Evolutionary conservation across 2,888 invertebrate genomes (phyloP), one percentile per base, ranked within the genome.

Genomic region (Ormia ochracea): DNA sequence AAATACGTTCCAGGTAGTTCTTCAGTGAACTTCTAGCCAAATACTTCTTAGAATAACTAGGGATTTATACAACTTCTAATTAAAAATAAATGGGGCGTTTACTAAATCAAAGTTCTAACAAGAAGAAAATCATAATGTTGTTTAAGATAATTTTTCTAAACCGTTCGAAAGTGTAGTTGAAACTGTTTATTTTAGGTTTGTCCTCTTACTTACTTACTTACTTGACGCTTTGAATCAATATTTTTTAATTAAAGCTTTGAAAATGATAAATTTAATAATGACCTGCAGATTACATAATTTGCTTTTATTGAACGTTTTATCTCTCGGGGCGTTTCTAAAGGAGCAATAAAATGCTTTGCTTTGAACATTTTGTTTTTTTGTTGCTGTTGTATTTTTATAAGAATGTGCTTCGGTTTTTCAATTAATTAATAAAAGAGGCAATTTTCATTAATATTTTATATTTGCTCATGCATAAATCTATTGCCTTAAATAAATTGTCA

Each of bases 221-320:
- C 33, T 58, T 23, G 56, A 17, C 17, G 2, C 36, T 4, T 7
- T 23, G 23, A 26, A 72, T 72, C 52, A 72, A 72, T 78, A 59
- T 72, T 78, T 74, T n/a, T 74, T 78, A 78, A 74, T 78, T 78
- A 78, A 74, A 21, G 23, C 14, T 23, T 10, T 7, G 14, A 17
- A n/a, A 31, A 58, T 17, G 38, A 26, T 19, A 41, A 38, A 31
- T 61, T 36, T 41, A 58, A 74, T 58, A 56, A 58, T 50, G 58
- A 58, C 50, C 41, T 66, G 41, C 38, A 58, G 38, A 48, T 58
- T 70, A 26, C 23, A 48, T 10, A 45, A 41, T 31, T 43, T 31
- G 26, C 33, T 9, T 41, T 61, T 26, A 3, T n/a, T 58, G 50
- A 58, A 26, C 17, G 33, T 41, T 59, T 52, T 56, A 21, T 21